Conservation (phyloP, 37 sponge, comb jelly and placozoan species). For the Aphrocallistes beatrix region DNA sequence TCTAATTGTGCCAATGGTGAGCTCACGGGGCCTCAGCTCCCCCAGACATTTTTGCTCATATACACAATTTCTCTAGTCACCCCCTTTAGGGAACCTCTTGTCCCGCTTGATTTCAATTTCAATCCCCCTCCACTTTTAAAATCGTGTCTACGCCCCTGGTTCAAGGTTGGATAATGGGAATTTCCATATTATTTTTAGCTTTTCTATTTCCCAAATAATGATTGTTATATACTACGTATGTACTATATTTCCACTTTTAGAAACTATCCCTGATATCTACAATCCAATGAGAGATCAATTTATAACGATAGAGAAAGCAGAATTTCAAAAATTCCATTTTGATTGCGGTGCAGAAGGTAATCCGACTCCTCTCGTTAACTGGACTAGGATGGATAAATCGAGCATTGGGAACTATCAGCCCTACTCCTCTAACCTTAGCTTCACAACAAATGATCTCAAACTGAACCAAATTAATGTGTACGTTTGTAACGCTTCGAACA, state of each 20-base stretch:
- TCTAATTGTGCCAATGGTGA: no score
- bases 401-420: not conserved
- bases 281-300: not conserved
- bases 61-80: no score
- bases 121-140: no score
- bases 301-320: not conserved
- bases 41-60: no score
- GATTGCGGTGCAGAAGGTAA: not conserved
- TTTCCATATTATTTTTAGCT: not conserved
- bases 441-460: not conserved
- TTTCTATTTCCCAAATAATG: no score
- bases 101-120: no score
- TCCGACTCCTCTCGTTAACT: not conserved
- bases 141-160: no score
- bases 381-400: not conserved
- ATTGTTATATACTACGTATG: no score
- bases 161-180: no score
- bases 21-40: no score
- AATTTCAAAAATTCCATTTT: not conserved
- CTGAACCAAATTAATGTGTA: not conserved
- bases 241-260: not conserved
- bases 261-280: not conserved
- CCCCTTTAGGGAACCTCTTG: no score
- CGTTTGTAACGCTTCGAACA: not conserved
- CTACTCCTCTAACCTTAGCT: not conserved